Conservation (phyloP, 1,140 invertebrate genomes). For the Trissolcus basalis region DNA sequence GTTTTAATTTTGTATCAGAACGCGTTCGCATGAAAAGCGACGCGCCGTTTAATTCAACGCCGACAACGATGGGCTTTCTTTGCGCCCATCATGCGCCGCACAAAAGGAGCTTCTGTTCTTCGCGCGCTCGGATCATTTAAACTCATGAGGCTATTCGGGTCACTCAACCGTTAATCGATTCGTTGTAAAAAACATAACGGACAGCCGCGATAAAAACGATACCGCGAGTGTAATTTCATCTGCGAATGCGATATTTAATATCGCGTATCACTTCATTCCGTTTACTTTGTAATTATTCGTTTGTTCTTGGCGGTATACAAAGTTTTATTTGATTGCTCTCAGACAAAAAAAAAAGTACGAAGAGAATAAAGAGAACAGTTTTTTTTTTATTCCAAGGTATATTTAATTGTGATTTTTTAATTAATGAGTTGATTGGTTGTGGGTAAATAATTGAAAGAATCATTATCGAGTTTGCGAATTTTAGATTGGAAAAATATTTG, state of each 20-base stretch:
- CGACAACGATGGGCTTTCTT: conserved; percentile 24
- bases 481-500: no score
- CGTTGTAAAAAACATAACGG: conserved; percentile 32
- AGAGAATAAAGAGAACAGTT: no score
- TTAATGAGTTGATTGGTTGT: no score
- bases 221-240: conserved; percentile 7
- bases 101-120: conserved; percentile 52
- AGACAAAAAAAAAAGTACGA: no score
- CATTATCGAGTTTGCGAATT: no score
- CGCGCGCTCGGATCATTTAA: conserved; percentile 29
- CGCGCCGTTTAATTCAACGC: conserved; percentile 43
- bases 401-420: no score
- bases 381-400: no score
- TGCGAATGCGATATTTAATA: conserved; percentile 25
- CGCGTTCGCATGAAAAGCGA: conserved; percentile 22
- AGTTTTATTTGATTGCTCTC: neutral
- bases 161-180: conserved; percentile 58
- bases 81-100: conserved; percentile 27
- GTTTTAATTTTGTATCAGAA: conserved; percentile 54
- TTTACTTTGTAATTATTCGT: conserved; percentile 21
- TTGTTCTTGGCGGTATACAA: conserved; percentile 3
- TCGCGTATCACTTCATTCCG: conserved; percentile 21
- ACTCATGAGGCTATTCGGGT: conserved; percentile 42
- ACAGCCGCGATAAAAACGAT: conserved; percentile 12
- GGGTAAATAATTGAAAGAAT: no score